Base-by-base conservation (phyloP, 2,797 vertebrate species). In the Gymnoscopelus braueri region DNA sequence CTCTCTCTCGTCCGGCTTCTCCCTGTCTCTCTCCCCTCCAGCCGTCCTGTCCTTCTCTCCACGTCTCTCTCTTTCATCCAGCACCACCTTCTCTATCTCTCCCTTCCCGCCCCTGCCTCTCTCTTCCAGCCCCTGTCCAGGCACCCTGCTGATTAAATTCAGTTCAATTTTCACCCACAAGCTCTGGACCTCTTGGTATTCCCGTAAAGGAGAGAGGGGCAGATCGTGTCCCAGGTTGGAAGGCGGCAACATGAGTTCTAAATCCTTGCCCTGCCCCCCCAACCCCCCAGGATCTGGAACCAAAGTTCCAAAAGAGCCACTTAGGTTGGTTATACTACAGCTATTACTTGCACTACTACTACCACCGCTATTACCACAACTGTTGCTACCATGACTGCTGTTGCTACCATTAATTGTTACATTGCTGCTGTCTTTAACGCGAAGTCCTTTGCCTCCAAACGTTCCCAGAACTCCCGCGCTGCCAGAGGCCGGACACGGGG, bases 161-260 rank as follows among this genome's bases (percentile, higher is more conserved):
- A 98, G 94, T 69, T 98, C 94, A 71, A 99, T 98, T 91, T 98
- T 98, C 84, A 99, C 97, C 97, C 97, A 99, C 60, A 99, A 92
- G 66, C 94, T 96, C 88, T 96, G 96, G 61, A 93, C 83, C 19
- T 96, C 95, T 68, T 95, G 95, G 1, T 92, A 95, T 47, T 98
- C 97, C 77, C 88, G 92, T 15, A 97, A 72, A 0, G 97, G 96
- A 32, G 96, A 97, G 23, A 95, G 82, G 74, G 95, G 93, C 84
- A 94, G 92, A n/a, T 93, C 95, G 67, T 95, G 95, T 44, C 90
- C 90, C 0, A 91, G 84, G 63, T 93, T 81, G 89, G 81, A 92
- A 77, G 13, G 95, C 79, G 75, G 95, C 85, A 86, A 95, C 64
- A 94, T 73, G 14, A 86, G 63, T 65, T 89, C 96, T n/a, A 79